These are phyloP conservation scores for Helicoverpa assulta DNA, from an alignment of 2,888 invertebrate genomes.

Conservation along the genomic window DNA sequence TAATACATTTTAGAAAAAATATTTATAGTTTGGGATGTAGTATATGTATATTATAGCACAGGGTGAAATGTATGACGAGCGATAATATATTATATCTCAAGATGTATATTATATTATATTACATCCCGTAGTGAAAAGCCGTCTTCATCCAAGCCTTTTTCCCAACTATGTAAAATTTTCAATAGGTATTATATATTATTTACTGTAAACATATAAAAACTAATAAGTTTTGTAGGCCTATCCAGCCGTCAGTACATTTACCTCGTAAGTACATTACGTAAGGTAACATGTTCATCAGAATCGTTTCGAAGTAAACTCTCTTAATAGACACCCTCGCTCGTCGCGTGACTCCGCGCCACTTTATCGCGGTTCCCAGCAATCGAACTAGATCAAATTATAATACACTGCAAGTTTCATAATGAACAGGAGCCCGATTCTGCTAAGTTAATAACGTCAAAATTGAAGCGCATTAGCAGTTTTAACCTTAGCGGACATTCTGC, in stretches of 20 bases:
- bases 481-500: too few relatives aligned
- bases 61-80: too few relatives aligned
- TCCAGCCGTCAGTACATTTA: conserved; percentile 14
- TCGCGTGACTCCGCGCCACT: conserved; percentile 70
- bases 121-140: too few relatives aligned
- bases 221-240: not conserved
- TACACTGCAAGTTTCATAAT: conserved; percentile 63
- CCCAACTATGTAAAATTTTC: too few relatives aligned
- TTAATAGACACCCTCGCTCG: conserved; percentile 49
- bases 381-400: conserved; percentile 68
- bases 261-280: conserved; percentile 45
- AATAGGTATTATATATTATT: not conserved
- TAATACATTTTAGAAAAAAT: too few relatives aligned
- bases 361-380: conserved; percentile 70
- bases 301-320: conserved; percentile 50
- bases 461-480: too few relatives aligned
- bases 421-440: conserved; percentile 7
- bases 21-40: too few relatives aligned
- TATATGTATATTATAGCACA: too few relatives aligned
- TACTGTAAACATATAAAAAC: not conserved
- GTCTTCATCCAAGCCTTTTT: too few relatives aligned
- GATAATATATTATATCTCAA: too few relatives aligned
- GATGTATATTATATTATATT: too few relatives aligned
- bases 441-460: too few relatives aligned
- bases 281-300: conserved; percentile 53